Evolutionary conservation across 2,797 vertebrate species (phyloP).

Genomic region (Euphonia xanthogaster): DNA sequence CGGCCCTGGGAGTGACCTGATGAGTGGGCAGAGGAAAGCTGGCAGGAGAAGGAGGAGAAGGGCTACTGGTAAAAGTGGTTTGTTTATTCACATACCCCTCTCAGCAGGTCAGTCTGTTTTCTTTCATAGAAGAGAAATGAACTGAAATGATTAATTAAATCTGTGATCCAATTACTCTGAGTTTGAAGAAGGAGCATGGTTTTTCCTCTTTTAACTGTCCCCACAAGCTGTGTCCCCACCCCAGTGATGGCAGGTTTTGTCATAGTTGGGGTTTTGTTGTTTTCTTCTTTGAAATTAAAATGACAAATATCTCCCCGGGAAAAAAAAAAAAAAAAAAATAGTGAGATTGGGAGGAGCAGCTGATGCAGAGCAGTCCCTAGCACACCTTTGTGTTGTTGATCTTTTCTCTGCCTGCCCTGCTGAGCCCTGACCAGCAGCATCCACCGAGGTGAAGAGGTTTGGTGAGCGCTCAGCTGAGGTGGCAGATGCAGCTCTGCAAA

Average conservation of each 20-base stretch:
- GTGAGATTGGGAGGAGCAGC: neutral
- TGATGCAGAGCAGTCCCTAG: neutral
- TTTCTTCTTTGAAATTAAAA: neutral
- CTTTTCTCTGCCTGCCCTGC: neutral
- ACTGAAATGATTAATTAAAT: conserved; percentile 53
- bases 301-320: neutral
- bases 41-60: neutral
- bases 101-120: conserved; percentile 2
- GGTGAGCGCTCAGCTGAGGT: neutral
- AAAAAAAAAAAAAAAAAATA: neutral
- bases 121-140: conserved; percentile 31
- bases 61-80: neutral
- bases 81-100: neutral
- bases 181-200: conserved; percentile 6
- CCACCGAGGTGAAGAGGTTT: neutral
- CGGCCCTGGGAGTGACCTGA: accelerated
- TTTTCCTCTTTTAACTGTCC: conserved; percentile 47
- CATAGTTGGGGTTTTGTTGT: neutral
- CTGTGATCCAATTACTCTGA: conserved; percentile 44
- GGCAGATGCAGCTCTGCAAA: neutral
- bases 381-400: neutral
- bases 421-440: neutral
- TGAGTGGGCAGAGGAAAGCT: neutral
- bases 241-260: neutral
- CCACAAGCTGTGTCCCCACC: neutral